Evolutionary conservation across 2,113 vertebrate species (phyloP).

Genomic region (Cinclus mexicanus): DNA sequence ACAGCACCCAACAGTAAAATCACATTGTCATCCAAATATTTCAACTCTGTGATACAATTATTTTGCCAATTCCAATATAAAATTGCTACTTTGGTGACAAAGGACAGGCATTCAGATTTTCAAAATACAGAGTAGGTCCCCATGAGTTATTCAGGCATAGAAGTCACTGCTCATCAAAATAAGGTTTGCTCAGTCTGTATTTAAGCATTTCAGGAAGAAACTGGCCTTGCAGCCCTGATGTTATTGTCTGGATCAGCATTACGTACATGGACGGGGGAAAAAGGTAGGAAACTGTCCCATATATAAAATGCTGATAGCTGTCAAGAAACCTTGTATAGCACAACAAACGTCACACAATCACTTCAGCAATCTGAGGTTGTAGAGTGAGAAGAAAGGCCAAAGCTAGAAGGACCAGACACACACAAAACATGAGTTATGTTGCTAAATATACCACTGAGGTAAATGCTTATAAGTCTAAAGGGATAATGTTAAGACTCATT

Average conservation of each 20-base stretch:
- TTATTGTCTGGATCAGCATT: background rate
- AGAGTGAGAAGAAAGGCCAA: background rate
- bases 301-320: background rate
- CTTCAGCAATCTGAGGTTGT: background rate
- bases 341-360: background rate
- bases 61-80: background rate
- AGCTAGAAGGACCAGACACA: background rate
- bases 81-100: background rate
- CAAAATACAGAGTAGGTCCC: background rate
- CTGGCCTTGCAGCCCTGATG: background rate
- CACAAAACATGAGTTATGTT: background rate
- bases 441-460: background rate
- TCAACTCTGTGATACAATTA: background rate
- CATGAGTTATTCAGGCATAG: background rate
- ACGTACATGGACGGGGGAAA: rapidly evolving
- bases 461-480: background rate
- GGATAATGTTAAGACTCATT: background rate
- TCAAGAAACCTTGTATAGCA: background rate
- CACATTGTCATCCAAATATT: background rate
- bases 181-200: background rate
- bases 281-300: background rate
- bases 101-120: background rate
- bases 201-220: background rate
- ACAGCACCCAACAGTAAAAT: background rate
- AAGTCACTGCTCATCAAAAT: background rate